Conservation (phyloP, 2,113 vertebrate genomes). For the Periophthalmodon schlosseri region DNA sequence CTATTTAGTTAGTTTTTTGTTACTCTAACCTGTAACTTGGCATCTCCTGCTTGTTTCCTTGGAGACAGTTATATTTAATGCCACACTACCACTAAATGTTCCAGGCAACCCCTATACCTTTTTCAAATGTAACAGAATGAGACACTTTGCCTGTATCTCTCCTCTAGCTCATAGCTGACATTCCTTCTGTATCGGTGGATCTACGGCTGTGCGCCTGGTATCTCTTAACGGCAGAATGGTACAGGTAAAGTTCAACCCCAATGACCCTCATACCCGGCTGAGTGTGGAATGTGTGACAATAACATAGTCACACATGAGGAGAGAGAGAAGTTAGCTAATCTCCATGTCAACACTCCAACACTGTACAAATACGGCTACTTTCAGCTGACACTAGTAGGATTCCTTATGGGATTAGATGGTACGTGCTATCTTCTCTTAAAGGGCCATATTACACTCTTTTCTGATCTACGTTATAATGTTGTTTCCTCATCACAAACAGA, state of each 20-base stretch:
- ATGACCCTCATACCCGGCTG: conserved; percentile 11
- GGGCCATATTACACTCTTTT: too few relatives aligned
- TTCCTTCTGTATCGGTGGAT: conserved; percentile 50
- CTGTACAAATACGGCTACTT: background rate
- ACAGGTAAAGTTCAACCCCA: conserved; percentile 25
- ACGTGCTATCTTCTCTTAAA: too few relatives aligned
- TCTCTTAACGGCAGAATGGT: conserved; percentile 19
- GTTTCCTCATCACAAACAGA: too few relatives aligned
- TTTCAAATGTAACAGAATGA: background rate
- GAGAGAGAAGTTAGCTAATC: conserved; percentile 28
- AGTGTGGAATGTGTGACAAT: conserved; percentile 58
- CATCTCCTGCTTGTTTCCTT: too few relatives aligned
- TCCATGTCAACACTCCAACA: conserved; percentile 33
- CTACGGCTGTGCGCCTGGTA: background rate
- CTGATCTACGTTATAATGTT: too few relatives aligned
- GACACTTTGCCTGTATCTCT: background rate
- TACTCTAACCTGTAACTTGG: too few relatives aligned
- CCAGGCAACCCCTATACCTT: background rate
- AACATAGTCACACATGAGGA: conserved; percentile 35
- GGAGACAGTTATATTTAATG: too few relatives aligned
- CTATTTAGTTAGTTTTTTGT: too few relatives aligned
- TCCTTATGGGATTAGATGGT: background rate
- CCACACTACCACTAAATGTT: too few relatives aligned
- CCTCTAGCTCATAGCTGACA: conserved; percentile 33
- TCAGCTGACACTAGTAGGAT: background rate